Evolutionary conservation across 1,140 invertebrate genomes (phyloP), one percentile per base, ranked within the genome.

Genomic region (Hyles vespertilio): DNA sequence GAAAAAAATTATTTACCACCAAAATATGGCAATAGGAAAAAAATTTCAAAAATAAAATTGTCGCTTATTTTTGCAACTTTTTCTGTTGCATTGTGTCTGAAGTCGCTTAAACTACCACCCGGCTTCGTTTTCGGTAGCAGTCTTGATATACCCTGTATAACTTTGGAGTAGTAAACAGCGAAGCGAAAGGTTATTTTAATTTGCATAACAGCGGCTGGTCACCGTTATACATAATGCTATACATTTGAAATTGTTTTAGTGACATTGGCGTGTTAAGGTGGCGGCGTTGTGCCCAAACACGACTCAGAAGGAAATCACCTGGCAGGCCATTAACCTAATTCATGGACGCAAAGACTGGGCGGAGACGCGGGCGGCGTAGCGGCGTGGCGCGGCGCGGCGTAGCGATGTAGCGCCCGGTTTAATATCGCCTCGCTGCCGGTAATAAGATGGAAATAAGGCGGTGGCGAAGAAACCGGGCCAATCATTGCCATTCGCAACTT

Each of bases 271-370:
- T 84, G 79, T 76, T 66, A 63, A 73, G 77, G 75, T 67, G 70
- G 76, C 66, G 72, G 72, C 71, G 70, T 76, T 77, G 80, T 77
- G 74, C 72, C 80, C 74, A 74, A 84, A 84, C 76, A 82, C 74
- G 71, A 74, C 77, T 88, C 67, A 86, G 81, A 77, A 86, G 80
- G 81, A 88, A 88, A 85, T 88, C 81, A 87, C 85, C 85, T 88
- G 84, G 84, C 85, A 87, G 77, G 78, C 85, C 82, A 88, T 88
- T 87, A 88, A 87, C 84, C 84, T 84, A 88, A 88, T 88, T 88
- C 84, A 86, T 79, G 82, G 79, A 81, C 72, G 75, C 79, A 78
- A 84, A 85, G 85, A 85, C 85, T 85, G 81, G 81, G 84, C 81
- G 83, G 81, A 79, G 82, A 76, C 76, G 77, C 75, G 79, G 81